Base-by-base conservation (phyloP, 2,113 vertebrate species). In the Leptobrachium ailaonicum region DNA sequence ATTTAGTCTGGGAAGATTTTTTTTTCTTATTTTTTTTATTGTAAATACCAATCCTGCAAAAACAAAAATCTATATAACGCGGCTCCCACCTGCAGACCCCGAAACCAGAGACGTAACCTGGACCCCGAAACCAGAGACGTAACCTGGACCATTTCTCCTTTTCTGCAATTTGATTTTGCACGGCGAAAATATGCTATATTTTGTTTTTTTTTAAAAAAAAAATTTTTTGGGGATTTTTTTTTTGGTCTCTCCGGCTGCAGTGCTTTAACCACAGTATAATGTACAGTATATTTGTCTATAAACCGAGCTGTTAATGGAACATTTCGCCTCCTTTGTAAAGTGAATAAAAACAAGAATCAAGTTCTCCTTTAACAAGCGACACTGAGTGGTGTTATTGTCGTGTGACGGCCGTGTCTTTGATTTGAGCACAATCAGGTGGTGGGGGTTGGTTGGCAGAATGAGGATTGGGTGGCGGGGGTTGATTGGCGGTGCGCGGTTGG, bases 201-300 rank as follows among this genome's bases (percentile, higher is more conserved):
- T 56, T 77, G 50, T 60, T 43, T 63, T 63, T 11, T 60, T 44
- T 58, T 1, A 63, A 58, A 7, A 32, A 41, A 43, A 9, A 69
- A 20, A 58, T 54, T 8, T 20, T 53, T 71, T 53, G 20, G 41
- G 14, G 3, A 41, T 45, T 41, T 1, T 32, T 14, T 32, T 32
- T 50, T 50, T 50, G 47, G 8, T 4, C 47, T 50, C 13, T 60
- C 20, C 7, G 87, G 83, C 85, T 86, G 84, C 87, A 89, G 82
- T 83, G 82, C n/a, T 85, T 84, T 79, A 83, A 87, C 88, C 87
- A 84, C 88, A 84, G 84, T 87, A 82, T 86, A 84, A 87, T 94
- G 90, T 92, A 92, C 89, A 94, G 91, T 91, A 88, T 89, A 89
- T 90, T 92, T 94, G 93, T 93, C 90, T 93, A 92, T 92, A 91